Conservation (phyloP, 2,797 vertebrate genomes). For the Picus viridis region DNA sequence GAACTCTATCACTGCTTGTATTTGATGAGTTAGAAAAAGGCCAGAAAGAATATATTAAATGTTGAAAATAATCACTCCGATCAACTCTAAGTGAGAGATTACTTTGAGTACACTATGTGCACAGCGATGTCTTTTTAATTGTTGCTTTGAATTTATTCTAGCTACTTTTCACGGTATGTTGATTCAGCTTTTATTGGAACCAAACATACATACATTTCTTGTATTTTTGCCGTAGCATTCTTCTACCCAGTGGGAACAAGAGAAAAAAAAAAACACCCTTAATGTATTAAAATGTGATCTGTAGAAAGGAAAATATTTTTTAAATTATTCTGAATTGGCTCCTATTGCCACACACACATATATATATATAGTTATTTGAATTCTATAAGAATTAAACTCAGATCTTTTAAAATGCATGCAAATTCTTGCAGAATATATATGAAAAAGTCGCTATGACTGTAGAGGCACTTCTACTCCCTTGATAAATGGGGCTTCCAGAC, state of each 20-base stretch:
- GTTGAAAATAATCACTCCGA: slow-evolving; percentile 18
- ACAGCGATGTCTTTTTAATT: slow-evolving; percentile 18
- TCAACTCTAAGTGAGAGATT: slow-evolving; percentile 4
- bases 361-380: slow-evolving; percentile 67
- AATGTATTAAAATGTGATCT: slow-evolving; percentile 70
- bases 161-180: not conserved
- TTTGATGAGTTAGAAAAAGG: slow-evolving; percentile 9
- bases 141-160: slow-evolving; percentile 8
- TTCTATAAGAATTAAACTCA: slow-evolving; percentile 82
- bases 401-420: slow-evolving; percentile 85
- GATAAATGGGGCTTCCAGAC: slow-evolving; percentile 85
- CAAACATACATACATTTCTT: not conserved
- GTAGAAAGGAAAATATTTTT: slow-evolving; percentile 56
- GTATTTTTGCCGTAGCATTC: slow-evolving; percentile 48
- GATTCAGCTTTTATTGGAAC: slow-evolving; percentile 31
- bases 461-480: slow-evolving; percentile 79
- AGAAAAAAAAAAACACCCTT: slow-evolving; percentile 36
- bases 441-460: slow-evolving; percentile 80
- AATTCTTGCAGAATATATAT: slow-evolving; percentile 84
- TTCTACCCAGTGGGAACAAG: slow-evolving; percentile 48
- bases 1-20: not conserved
- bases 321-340: slow-evolving; percentile 63
- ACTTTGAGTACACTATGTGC: slow-evolving; percentile 31
- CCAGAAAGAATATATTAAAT: slow-evolving; percentile 8
- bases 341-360: slow-evolving; percentile 72